A percentile compares a stretch with the other conserved stretches of the same genome.
These are phyloP conservation scores for Amblyjoppa proteus DNA, from an alignment of 2,888 invertebrate genomes.

Conservation along the genomic window DNA sequence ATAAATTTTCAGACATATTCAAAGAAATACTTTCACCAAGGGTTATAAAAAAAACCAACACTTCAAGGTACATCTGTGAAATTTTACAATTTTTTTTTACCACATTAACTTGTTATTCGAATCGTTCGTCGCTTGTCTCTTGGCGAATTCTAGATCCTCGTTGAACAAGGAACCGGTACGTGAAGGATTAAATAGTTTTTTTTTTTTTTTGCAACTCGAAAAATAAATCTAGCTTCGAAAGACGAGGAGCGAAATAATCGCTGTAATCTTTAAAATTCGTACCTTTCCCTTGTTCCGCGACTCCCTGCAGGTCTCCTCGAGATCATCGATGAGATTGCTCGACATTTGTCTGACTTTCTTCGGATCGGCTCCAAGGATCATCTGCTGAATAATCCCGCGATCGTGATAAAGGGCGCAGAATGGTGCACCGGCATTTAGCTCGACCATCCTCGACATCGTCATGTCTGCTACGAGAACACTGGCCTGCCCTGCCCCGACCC, in stretches of 20 bases:
- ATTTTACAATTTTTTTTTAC: too few relatives aligned
- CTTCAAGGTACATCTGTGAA: not conserved
- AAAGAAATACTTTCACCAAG: too few relatives aligned
- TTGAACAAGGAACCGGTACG: too few relatives aligned
- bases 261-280: slow-evolving; percentile 6
- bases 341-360: slow-evolving; percentile 87
- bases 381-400: slow-evolving; percentile 87
- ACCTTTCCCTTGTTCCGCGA: slow-evolving; percentile 81
- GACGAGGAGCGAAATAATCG: not conserved
- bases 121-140: too few relatives aligned
- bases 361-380: slow-evolving; percentile 87
- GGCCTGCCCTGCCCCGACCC: slow-evolving; percentile 60
- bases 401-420: slow-evolving; percentile 88
- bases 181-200: not conserved
- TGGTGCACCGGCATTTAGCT: slow-evolving; percentile 87
- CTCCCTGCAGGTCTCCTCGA: slow-evolving; percentile 87
- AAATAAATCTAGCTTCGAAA: not conserved
- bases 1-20: too few relatives aligned
- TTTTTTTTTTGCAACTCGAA: not conserved
- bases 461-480: slow-evolving; percentile 88
- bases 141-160: too few relatives aligned
- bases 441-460: slow-evolving; percentile 89
- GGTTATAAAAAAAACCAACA: too few relatives aligned
- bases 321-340: slow-evolving; percentile 87
- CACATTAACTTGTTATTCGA: too few relatives aligned